phyloP scores from a whole-genome alignment of 92 coral and sea anemone genomes.

The Meandrina meandrites region DNA sequence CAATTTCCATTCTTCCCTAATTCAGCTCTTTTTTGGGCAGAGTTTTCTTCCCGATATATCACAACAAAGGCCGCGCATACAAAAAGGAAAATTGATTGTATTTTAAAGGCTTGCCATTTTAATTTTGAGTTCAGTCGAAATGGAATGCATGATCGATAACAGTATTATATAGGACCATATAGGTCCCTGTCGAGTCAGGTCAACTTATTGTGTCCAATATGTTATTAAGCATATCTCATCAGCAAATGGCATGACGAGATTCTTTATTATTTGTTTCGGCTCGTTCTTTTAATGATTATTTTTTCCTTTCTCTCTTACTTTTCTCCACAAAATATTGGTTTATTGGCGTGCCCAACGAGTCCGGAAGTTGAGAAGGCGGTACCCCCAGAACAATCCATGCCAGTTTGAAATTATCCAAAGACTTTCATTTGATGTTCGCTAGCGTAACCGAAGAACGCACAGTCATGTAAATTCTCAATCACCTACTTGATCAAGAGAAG shows the following conservation, averaged over 20 bases:
- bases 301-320: background rate
- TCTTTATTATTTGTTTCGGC: background rate
- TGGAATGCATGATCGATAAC: background rate
- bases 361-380: slow-evolving; percentile 10
- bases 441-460: background rate
- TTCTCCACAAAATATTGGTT: background rate
- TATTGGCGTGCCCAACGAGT: background rate
- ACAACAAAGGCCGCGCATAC: background rate
- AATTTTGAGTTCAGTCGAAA: background rate
- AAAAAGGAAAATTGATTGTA: background rate
- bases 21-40: background rate
- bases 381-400: background rate
- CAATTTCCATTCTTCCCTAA: background rate
- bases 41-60: background rate
- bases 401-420: slow-evolving; percentile 10
- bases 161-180: background rate
- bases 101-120: background rate
- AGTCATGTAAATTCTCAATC: slow-evolving; percentile 4
- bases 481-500: slow-evolving; percentile 13
- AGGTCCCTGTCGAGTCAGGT: background rate
- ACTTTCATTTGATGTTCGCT: background rate
- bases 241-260: background rate
- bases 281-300: background rate
- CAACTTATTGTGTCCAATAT: background rate
- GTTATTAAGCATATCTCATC: background rate